A percentile compares a stretch with the other conserved stretches of the same genome.
Conservation (phyloP, 2,888 invertebrate genomes). For the Pasiphila rectangulata region DNA sequence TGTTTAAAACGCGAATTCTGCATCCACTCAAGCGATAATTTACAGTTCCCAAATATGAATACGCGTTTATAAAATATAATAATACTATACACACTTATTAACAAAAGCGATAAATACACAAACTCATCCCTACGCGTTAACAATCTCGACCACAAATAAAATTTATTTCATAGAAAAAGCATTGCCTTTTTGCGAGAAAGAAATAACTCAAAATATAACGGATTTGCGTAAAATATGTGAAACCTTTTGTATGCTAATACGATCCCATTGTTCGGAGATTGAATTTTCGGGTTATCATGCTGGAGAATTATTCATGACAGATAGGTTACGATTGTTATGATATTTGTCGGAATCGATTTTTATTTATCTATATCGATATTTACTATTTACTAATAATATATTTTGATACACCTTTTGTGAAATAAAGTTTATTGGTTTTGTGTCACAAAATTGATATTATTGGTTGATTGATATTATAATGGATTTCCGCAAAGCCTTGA, state of each 20-base stretch:
- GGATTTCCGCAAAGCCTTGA: too few species aligned
- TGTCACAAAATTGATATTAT: too few species aligned
- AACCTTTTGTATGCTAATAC: conserved; percentile 80
- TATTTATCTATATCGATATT: conserved; percentile 4
- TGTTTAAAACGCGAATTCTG: too few species aligned
- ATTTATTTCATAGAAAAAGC: conserved; percentile 65
- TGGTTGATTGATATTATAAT: too few species aligned
- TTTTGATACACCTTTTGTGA: too few species aligned
- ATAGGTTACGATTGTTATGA: conserved; percentile 61
- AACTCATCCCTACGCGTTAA: conserved; percentile 43
- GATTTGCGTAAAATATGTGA: conserved; percentile 79
- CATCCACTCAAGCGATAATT: too few species aligned
- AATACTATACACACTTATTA: not conserved
- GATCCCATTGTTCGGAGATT: conserved; percentile 79
- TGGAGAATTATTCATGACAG: conserved; percentile 76
- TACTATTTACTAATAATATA: too few species aligned
- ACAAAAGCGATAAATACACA: conserved; percentile 38
- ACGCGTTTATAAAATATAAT: not conserved
- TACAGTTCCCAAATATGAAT: too few species aligned
- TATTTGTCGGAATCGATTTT: conserved; percentile 44
- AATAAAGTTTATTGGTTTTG: not conserved
- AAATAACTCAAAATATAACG: conserved; percentile 78
- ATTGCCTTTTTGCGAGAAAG: conserved; percentile 68
- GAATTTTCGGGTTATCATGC: conserved; percentile 76
- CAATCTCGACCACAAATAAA: conserved; percentile 53